A percentile compares a stretch with the other conserved stretches of the same genome.
Conservation (phyloP, 2,888 invertebrate genomes). For the Tetranychus piercei region DNA sequence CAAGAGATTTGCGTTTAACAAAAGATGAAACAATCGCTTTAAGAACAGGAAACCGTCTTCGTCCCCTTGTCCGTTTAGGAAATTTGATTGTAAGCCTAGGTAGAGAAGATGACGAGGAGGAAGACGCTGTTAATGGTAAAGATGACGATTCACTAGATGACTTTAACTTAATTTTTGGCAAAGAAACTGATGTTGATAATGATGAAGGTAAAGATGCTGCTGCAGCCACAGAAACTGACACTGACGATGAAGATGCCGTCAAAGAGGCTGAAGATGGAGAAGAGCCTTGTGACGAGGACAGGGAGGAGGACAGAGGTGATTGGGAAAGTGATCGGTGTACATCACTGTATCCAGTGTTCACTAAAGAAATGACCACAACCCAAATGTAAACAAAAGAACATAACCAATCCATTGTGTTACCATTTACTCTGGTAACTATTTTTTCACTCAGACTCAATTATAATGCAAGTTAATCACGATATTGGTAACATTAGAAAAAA, state of each 20-base stretch:
- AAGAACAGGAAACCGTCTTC: slow-evolving; percentile 19
- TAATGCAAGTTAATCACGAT: too few species aligned
- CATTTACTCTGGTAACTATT: neutral
- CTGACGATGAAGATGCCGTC: neutral
- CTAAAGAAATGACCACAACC: neutral
- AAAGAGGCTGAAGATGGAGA: neutral
- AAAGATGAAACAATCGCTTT: slow-evolving; percentile 17
- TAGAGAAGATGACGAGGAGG: neutral
- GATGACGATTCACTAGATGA: slow-evolving; percentile 10
- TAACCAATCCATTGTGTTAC: neutral
- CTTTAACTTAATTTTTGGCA: slow-evolving; percentile 1
- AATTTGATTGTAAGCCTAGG: slow-evolving; percentile 6
- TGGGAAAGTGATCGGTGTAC: neutral
- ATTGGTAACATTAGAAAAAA: too few species aligned
- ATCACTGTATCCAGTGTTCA: neutral
- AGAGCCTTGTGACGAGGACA: neutral
- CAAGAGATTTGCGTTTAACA: neutral
- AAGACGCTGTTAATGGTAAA: neutral
- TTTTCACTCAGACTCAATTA: too few species aligned
- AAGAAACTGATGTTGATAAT: neutral
- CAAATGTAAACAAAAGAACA: neutral
- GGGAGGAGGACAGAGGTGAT: neutral
- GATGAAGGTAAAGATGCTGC: neutral
- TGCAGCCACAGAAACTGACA: neutral
- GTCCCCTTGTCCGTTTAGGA: slow-evolving; percentile 9